A percentile compares a stretch with the other conserved stretches of the same genome.
Evolutionary conservation across 2,113 vertebrate species (phyloP).

Genomic region (Oxyruncus cristatus): DNA sequence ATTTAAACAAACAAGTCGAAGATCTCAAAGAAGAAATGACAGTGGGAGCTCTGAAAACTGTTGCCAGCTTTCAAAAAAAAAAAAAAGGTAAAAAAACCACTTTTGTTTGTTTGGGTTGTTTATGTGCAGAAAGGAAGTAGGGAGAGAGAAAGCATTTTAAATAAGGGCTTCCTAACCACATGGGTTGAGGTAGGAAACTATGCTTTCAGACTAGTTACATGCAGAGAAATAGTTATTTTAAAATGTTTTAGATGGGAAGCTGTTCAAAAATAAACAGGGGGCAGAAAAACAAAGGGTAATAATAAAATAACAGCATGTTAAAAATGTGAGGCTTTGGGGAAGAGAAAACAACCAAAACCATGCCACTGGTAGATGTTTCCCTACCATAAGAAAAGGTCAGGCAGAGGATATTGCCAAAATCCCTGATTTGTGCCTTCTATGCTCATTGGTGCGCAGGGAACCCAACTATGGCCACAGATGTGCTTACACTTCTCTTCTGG

Average conservation of each 20-base stretch:
- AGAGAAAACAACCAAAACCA: neutral
- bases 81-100: neutral
- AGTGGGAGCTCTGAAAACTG: neutral
- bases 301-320: neutral
- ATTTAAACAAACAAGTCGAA: conserved; percentile 48
- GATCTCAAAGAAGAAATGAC: conserved; percentile 6
- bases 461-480: neutral
- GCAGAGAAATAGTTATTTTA: neutral
- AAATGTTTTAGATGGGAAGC: neutral
- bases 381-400: neutral
- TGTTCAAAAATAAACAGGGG: neutral
- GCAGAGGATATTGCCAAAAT: neutral
- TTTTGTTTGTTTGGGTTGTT: conserved; percentile 27
- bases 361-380: neutral
- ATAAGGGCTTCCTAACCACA: neutral
- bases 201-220: neutral
- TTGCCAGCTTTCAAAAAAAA: neutral
- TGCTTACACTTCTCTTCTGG: neutral
- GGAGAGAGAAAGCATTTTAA: neutral
- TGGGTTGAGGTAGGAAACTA: neutral
- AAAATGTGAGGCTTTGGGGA: neutral
- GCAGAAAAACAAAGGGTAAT: neutral
- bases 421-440: fast-evolving
- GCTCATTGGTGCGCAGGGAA: neutral
- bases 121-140: neutral